These are phyloP conservation scores for Loxodonta africana DNA, from an alignment of 2,113 vertebrate species.

Conservation along the genomic window DNA sequence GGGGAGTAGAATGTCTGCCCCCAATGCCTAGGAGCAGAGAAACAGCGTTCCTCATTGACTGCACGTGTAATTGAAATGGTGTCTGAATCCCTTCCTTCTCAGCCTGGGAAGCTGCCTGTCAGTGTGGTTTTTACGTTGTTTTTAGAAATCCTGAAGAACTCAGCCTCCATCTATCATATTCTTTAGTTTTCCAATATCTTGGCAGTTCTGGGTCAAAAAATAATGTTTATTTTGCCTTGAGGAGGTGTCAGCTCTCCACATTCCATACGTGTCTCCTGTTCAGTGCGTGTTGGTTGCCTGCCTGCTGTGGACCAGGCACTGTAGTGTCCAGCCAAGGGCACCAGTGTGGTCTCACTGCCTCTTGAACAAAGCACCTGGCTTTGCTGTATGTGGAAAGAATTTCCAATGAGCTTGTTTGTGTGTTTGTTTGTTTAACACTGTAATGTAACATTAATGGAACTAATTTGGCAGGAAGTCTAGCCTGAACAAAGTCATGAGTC, in stretches of 20 bases:
- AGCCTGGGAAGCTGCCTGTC: neutral
- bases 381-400: neutral
- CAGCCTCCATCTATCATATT: neutral
- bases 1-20: neutral
- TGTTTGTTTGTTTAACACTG: neutral
- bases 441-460: neutral
- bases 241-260: neutral
- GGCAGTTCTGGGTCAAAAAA: neutral
- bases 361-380: neutral
- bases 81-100: neutral
- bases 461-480: neutral
- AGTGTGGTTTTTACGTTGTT: neutral
- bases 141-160: conserved; percentile 39
- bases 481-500: neutral
- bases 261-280: neutral
- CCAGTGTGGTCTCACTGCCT: neutral
- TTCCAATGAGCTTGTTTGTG: neutral
- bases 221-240: neutral
- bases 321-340: neutral
- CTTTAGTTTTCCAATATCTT: neutral
- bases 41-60: neutral
- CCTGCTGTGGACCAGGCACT: neutral
- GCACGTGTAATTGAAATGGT: neutral
- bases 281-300: neutral
- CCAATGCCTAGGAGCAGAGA: neutral